Conservation (phyloP, 2,113 vertebrate species). For the Thinocorus orbignyianus region DNA sequence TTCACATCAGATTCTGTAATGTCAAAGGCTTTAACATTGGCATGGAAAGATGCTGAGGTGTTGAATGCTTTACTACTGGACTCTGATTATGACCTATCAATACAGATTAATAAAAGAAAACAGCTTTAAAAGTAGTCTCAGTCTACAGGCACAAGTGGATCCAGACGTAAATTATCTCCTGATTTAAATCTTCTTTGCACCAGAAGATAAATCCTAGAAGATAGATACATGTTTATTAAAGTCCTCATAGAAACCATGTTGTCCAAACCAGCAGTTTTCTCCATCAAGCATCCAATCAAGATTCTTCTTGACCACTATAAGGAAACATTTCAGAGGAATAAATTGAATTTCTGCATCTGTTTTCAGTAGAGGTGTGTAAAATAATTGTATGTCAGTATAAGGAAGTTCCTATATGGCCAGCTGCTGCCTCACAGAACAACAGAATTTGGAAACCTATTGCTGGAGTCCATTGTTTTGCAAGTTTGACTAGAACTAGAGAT, state of each 20-base stretch:
- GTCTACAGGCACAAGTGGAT: background rate
- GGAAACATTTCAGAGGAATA: background rate
- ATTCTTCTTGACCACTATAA: background rate
- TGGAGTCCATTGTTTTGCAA: background rate
- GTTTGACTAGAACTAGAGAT: background rate
- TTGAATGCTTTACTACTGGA: background rate
- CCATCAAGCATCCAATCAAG: background rate
- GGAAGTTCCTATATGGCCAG: background rate
- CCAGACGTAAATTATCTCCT: background rate
- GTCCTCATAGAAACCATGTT: background rate
- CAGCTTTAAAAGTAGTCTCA: background rate
- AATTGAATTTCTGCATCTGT: background rate
- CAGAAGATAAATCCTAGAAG: background rate
- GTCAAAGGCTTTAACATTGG: background rate
- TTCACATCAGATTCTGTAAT: accelerated
- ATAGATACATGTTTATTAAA: background rate
- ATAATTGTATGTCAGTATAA: background rate
- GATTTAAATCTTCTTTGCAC: background rate
- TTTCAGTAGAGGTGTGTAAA: background rate
- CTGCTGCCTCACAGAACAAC: background rate
- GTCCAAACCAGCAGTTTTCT: background rate
- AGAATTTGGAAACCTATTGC: background rate
- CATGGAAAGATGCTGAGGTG: background rate
- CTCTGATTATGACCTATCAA: background rate
- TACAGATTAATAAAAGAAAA: background rate